Evolutionary conservation across 2,113 vertebrate species (phyloP).

Genomic region (Mesoclemmys tuberculata): DNA sequence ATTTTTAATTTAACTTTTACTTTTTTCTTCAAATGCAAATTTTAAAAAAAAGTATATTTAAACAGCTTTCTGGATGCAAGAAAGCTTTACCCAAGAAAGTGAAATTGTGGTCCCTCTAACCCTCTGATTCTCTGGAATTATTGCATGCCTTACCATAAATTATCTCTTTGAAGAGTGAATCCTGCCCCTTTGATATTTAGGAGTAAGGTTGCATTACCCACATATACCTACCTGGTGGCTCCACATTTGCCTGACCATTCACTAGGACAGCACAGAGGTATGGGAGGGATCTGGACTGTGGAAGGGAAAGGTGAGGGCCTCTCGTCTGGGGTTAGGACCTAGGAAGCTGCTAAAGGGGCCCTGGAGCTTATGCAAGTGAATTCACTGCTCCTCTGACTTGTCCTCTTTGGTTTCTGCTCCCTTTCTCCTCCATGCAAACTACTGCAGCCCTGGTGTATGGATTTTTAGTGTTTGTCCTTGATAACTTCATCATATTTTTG

Average conservation of each 20-base stretch:
- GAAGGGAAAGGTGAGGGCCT: too few relatives aligned
- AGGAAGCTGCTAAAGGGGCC: not conserved
- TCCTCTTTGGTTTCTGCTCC: not conserved
- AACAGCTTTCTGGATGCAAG: not conserved
- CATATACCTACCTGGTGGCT: not conserved
- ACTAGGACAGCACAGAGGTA: not conserved
- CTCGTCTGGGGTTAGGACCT: not conserved
- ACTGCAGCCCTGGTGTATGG: rapidly evolving
- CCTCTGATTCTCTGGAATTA: too few relatives aligned
- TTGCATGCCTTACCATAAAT: not conserved
- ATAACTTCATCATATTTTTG: not conserved
- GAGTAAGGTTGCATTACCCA: not conserved
- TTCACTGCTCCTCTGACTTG: not conserved
- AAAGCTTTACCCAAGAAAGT: not conserved
- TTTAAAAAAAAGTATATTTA: not conserved
- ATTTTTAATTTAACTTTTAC: not conserved
- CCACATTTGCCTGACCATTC: not conserved
- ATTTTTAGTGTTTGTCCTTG: not conserved
- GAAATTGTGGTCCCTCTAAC: not conserved
- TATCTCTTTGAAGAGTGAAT: not conserved
- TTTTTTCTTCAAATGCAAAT: not conserved
- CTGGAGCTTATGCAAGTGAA: not conserved
- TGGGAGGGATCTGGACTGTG: not conserved
- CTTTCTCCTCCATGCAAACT: not conserved
- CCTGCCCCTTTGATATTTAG: not conserved